phyloP scores from a whole-genome alignment of 2,888 invertebrate species.

The Lycaena phlaeas region DNA sequence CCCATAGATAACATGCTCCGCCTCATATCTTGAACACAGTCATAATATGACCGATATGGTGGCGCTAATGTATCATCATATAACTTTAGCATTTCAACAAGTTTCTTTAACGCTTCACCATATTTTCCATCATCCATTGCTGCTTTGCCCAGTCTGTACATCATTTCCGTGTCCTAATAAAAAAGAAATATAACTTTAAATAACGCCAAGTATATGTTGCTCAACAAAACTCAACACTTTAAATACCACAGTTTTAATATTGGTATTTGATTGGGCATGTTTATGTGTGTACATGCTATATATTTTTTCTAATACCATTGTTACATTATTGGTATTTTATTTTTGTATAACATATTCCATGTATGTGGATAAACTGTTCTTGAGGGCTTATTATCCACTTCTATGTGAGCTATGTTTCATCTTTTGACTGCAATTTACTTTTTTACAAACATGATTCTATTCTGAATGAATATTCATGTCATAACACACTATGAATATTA shows the following conservation, averaged over 20 bases:
- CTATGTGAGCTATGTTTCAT: not conserved
- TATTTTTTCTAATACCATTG: conserved; percentile 1
- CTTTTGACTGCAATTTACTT: not conserved
- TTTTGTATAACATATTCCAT: not conserved
- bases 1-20: conserved; percentile 80
- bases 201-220: not conserved
- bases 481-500: too few relatives aligned
- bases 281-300: not conserved
- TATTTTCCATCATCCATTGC: conserved; percentile 76
- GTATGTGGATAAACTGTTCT: not conserved
- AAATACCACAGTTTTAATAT: not conserved
- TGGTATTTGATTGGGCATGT: not conserved
- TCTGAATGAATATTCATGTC: too few relatives aligned
- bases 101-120: conserved; percentile 76
- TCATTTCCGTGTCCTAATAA: conserved; percentile 78
- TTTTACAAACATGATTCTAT: too few relatives aligned
- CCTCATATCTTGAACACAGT: conserved; percentile 81
- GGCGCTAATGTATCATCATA: conserved; percentile 79
- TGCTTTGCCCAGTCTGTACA: conserved; percentile 75
- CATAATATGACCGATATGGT: conserved; percentile 82
- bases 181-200: conserved; percentile 13
- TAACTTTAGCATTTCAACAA: conserved; percentile 76
- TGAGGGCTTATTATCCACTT: not conserved
- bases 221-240: not conserved
- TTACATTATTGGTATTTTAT: not conserved